phyloP scores from a whole-genome alignment of 2,113 vertebrate genomes.

The Struthio camelus region DNA sequence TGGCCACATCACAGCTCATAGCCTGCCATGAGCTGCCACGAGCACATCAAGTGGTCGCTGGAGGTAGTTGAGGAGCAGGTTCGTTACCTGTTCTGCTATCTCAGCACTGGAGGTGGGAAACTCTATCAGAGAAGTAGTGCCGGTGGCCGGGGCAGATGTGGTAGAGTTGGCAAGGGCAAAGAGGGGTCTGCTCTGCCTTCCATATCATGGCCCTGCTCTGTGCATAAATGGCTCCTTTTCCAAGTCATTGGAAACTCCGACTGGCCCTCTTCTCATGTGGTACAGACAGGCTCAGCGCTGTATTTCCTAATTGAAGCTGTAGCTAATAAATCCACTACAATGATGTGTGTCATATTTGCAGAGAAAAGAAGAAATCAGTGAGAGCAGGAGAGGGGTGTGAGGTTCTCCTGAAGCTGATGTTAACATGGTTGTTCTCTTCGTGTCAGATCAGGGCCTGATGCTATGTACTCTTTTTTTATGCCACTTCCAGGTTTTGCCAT shows the following conservation, averaged over 20 bases:
- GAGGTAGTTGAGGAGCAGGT: neutral
- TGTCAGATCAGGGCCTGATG: neutral
- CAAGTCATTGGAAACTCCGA: neutral
- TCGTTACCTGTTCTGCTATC: neutral
- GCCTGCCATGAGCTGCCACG: neutral
- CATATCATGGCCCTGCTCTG: neutral
- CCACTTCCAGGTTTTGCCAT: neutral
- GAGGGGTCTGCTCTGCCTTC: neutral
- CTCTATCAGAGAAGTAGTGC: neutral
- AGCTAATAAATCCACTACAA: neutral
- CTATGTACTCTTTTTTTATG: neutral
- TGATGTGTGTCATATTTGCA: neutral
- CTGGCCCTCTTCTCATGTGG: neutral
- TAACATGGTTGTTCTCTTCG: neutral
- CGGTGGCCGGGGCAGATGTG: neutral
- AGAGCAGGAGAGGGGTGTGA: neutral
- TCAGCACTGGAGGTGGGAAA: too few relatives aligned
- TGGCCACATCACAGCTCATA: neutral
- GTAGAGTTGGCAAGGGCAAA: neutral
- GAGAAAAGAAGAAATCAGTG: neutral
- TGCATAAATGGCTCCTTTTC: neutral
- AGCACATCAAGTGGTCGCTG: neutral
- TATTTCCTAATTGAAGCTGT: neutral
- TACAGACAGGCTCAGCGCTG: neutral
- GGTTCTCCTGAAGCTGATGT: neutral